Evolutionary conservation across 2,797 vertebrate species (phyloP), one percentile per base, ranked within the genome.

Genomic region (Lepus townsendii): DNA sequence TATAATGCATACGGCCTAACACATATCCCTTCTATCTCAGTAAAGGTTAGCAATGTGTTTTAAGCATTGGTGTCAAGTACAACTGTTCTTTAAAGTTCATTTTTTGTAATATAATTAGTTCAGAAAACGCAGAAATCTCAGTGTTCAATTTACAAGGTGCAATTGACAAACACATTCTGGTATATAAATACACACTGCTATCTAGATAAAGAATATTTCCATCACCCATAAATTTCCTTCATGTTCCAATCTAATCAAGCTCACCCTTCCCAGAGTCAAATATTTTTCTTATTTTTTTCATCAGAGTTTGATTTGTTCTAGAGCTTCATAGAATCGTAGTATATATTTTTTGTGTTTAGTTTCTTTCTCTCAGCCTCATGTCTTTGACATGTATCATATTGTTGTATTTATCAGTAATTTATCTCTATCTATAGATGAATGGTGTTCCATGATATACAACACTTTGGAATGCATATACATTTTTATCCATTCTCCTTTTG

Each of bases 401-500:
- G 26, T 9, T 92, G 8, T 47, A 82, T 50, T 52, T 83, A 35
- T 19, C 20, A 32, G 12, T 82, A 26, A 60, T 66, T 38, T 75
- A 30, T 47, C 69, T 52, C 3, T 30, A 52, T 85, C 72, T 69
- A 68, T 38, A 83, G n/a, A 52, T 79, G 19, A 83, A 24, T 42
- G 68, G 26, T 91, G 89, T 26, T 69, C 7, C 16, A n/a, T 52
- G 78, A 72, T 30, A 76, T 35, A 13, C 5, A 75, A 3, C 42
- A 5, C 17, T 89, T 12, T 32, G 75, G 24, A 57, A 65, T 71
- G 27, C 54, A 57, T 93, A 73, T 63, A 60, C 17, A 17, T 72
- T 94, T 83, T 82, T 79, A 86, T 87, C 7, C 63, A 62, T 87
- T 91, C 30, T 54, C 4, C n/a, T 62, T 83, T 83, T 83, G 35